Evolutionary conservation across 2,888 invertebrate species (phyloP), one percentile per base, ranked within the genome.

Genomic region (Tyria jacobaeae): DNA sequence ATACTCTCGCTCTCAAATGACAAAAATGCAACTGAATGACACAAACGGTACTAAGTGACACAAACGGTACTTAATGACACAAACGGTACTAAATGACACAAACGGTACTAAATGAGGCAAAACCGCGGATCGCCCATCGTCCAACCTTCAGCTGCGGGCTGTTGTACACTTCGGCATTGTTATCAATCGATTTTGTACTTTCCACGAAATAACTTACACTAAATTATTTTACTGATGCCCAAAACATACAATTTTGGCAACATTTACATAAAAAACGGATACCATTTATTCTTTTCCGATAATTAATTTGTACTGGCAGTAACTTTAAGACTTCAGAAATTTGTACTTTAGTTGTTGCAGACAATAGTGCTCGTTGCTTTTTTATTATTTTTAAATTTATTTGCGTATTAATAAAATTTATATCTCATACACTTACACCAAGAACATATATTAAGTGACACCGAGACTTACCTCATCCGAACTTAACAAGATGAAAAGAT

Each of bases 281-380:
- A 76, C 75, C 71, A 74, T 68, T 72, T 73, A 69, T 76, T 71
- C n/a, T 69, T 70, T 68, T 79, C 75, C 80, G 84, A 86, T 88
- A 87, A 88, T 89, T 88, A 91, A 90, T 94, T 94, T 94, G 94
- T 94, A 94, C 94, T 94, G 93, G 88, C 88, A 89, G 86, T 93
- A 89, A 86, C 80, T 83, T 87, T 87, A 89, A 92, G 89, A 92
- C 92, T 91, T 92, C 82, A 83, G 84, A 85, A 90, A 90, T 94
- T 94, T 94, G 94, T 94, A 94, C 94, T 94, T 88, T 94, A 89
- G 87, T 90, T 89, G 77, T 85, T 84, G 80, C 83, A 85, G 78
- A 82, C 79, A 82, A 86, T 80, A 88, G 90, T 88, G 90, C 92
- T 92, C 92, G 85, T 90, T 90, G 87, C 85, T 79, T 83, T 80